Percentiles rank a stretch among this genome's conserved stretches.
Evolutionary conservation across 92 coral and sea anemone species (phyloP).

Genomic region (Porites evermanni): DNA sequence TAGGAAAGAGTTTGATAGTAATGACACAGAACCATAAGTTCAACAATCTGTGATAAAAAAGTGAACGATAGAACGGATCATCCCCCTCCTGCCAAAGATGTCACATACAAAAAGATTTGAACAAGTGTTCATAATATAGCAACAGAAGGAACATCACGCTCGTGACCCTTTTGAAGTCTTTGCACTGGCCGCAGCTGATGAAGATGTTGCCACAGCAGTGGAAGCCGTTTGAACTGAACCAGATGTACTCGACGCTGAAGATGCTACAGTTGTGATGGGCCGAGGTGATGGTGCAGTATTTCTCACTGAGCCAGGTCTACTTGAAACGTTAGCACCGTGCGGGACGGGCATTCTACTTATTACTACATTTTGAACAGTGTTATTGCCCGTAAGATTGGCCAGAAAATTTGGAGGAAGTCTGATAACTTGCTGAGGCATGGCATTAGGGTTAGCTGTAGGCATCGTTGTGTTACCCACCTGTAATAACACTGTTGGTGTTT

Average conservation of each 20-base stretch:
- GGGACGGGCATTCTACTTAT: too few species aligned
- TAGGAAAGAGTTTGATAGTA: too few species aligned
- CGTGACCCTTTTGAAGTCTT: neutral
- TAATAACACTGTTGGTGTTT: neutral
- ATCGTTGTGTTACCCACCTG: neutral
- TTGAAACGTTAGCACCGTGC: too few species aligned
- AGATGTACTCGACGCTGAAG: neutral
- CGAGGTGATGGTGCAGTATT: neutral
- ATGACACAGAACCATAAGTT: too few species aligned
- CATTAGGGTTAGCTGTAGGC: neutral
- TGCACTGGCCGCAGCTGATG: neutral
- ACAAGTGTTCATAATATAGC: too few species aligned
- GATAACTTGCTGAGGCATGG: conserved; percentile 2
- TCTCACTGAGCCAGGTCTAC: too few species aligned
- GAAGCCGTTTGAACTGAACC: neutral
- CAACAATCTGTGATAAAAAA: too few species aligned
- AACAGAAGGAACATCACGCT: neutral
- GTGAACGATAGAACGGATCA: too few species aligned
- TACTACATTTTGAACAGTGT: too few species aligned
- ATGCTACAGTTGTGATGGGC: neutral
- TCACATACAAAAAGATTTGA: too few species aligned
- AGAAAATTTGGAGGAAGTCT: neutral
- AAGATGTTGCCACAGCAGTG: neutral
- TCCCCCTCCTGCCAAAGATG: too few species aligned
- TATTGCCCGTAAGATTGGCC: neutral